A percentile compares a stretch with the other conserved stretches of the same genome.
Conservation (phyloP, 2,888 invertebrate genomes). For the Fragum sueziense region DNA sequence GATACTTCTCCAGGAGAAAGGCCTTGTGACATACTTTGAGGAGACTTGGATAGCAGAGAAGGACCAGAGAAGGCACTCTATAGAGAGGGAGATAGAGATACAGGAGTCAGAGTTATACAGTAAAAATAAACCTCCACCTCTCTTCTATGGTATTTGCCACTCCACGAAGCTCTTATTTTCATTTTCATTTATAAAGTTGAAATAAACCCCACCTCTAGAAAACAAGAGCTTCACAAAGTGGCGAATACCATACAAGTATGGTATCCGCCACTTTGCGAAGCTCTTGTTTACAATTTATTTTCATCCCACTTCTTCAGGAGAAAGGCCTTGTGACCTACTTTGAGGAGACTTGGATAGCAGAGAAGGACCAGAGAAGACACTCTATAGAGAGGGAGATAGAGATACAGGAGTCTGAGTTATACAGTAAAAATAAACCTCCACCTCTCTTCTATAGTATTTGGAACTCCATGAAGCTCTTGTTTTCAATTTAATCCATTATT, state of each 20-base stretch:
- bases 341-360: conserved; percentile 80
- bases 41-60: conserved; percentile 80
- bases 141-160: neutral
- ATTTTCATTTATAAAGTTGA: too few relatives aligned
- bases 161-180: too few relatives aligned
- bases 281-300: too few relatives aligned
- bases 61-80: conserved; percentile 76
- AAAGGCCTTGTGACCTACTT: conserved; percentile 80
- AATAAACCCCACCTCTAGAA: too few relatives aligned
- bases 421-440: conserved; percentile 75
- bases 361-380: conserved; percentile 76
- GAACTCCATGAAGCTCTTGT: too few relatives aligned
- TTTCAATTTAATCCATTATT: too few relatives aligned
- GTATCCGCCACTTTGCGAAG: too few relatives aligned
- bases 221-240: too few relatives aligned
- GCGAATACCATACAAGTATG: too few relatives aligned
- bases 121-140: conserved; percentile 70
- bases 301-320: conserved; percentile 77
- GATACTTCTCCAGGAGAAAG: conserved; percentile 78
- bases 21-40: conserved; percentile 79
- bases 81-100: conserved; percentile 78
- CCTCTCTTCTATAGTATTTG: neutral
- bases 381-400: conserved; percentile 79
- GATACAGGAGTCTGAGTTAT: conserved; percentile 79
- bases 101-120: conserved; percentile 79